Evolutionary conservation across 2,797 vertebrate species (phyloP), one percentile per base, ranked within the genome.

Genomic region (Vultur gryphus): DNA sequence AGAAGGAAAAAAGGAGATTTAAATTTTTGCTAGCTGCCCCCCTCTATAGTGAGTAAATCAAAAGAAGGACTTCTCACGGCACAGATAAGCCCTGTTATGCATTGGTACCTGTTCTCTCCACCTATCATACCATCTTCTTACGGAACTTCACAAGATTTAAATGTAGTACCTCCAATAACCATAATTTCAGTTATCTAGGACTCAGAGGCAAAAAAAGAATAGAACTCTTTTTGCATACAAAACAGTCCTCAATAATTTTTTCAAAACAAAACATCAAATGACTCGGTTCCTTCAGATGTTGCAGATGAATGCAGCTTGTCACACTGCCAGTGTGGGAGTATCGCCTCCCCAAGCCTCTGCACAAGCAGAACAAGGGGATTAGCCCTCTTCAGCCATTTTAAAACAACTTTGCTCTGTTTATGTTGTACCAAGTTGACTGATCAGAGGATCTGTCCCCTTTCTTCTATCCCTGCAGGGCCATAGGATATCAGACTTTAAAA

Each of bases 191-290:
- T 76, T 93, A 91, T 81, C 89, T 75, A 57, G 72, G 71, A 11
- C 79, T 95, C 51, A 35, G 57, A 75, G 21, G 64, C 16, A 61
- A 37, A 9, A 21, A 39, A 20, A 7, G 2, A 37, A 14, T 2
- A 55, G 17, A 18, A 24, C 13, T 12, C 48, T 71, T 84, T 95
- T 67, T 91, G 94, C 91, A 88, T 93, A 88, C 85, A 92, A 94
- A 97, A 72, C 48, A 93, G 51, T 9, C 75, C 88, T 89, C 65
- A 6, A 39, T 71, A 39, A 17, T 57, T 80, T 88, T 92, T 72
- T 24, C 86, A 81, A 94, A 96, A 91, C 88, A 90, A 57, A 84
- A 92, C 92, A 94, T 93, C 87, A 91, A 87, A 94, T 91, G 79
- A 41, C 71, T 5, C 6, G 0, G 65, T 20, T 90, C 73, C 90